Conservation (phyloP, 92 coral and sea anemone species). For the Plumapathes pennacea region DNA sequence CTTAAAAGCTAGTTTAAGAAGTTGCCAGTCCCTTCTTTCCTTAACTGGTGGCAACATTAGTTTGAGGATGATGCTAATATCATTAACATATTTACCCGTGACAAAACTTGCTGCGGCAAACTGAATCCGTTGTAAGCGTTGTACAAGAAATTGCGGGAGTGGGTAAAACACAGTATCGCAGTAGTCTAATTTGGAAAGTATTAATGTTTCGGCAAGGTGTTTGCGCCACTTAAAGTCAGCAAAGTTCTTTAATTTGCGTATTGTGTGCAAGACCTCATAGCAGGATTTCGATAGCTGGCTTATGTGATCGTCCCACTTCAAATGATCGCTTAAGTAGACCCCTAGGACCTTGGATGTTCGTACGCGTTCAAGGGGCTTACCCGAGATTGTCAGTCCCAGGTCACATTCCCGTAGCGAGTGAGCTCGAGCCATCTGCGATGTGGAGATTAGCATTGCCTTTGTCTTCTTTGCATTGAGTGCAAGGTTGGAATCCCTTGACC, state of each 20-base stretch:
- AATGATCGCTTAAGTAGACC: slow-evolving; percentile 12
- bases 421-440: slow-evolving; percentile 30
- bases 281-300: slow-evolving; percentile 32
- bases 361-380: slow-evolving; percentile 21
- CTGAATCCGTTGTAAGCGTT: slow-evolving; percentile 39
- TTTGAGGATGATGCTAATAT: slow-evolving; percentile 6
- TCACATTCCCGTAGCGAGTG: slow-evolving; percentile 24
- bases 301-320: slow-evolving; percentile 37
- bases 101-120: slow-evolving; percentile 49
- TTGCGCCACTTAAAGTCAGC: slow-evolving; percentile 22
- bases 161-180: slow-evolving; percentile 21
- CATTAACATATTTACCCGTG: slow-evolving; percentile 34
- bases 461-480: slow-evolving; percentile 14
- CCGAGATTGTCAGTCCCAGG: slow-evolving; percentile 7
- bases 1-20: slow-evolving; percentile 22
- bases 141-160: slow-evolving; percentile 17
- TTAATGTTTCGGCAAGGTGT: slow-evolving; percentile 15
- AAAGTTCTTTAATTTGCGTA: slow-evolving; percentile 44
- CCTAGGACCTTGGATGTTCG: slow-evolving; percentile 18
- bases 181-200: slow-evolving; percentile 11
- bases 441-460: slow-evolving; percentile 35
- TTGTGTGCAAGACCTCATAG: slow-evolving; percentile 20
- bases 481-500: slow-evolving; percentile 30
- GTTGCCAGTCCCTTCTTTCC: slow-evolving; percentile 44
- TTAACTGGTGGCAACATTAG: slow-evolving; percentile 32